These are phyloP conservation scores for Phenganax marumi DNA, from an alignment of 92 coral and sea anemone species.

Conservation along the genomic window DNA sequence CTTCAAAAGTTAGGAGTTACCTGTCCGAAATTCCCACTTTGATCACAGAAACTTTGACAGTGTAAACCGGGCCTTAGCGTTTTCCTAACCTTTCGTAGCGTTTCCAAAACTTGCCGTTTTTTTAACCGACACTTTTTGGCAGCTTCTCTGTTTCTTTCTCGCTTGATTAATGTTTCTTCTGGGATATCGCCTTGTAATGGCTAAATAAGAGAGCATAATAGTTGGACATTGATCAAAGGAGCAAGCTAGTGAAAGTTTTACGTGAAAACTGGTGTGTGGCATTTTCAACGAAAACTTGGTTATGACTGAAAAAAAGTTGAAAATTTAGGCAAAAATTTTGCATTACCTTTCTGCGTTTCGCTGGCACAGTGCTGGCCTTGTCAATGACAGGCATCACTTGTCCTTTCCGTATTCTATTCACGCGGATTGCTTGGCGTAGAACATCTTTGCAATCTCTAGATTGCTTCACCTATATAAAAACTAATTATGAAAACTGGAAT, in stretches of 20 bases:
- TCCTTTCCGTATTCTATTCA: conserved; percentile 13
- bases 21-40: no score
- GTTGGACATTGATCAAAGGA: background rate
- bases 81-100: conserved; percentile 38
- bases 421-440: conserved; percentile 13
- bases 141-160: conserved; percentile 57
- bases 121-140: conserved; percentile 58
- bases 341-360: conserved; percentile 9
- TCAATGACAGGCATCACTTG: conserved; percentile 29
- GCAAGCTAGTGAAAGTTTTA: no score
- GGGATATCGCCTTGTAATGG: conserved; percentile 54
- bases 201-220: conserved; percentile 12
- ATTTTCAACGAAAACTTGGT: no score
- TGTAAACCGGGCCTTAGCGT: no score
- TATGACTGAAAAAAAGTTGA: no score
- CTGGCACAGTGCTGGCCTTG: background rate
- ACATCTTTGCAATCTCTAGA: conserved; percentile 9
- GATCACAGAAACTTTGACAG: no score
- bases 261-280: no score
- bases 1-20: no score
- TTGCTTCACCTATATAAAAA: background rate
- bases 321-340: no score
- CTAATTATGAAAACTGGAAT: background rate
- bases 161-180: conserved; percentile 28
- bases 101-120: conserved; percentile 37